A percentile compares a stretch with the other conserved stretches of the same genome.
Conservation (phyloP, 1,140 invertebrate genomes). For the Zaprionus tsacasi region DNA sequence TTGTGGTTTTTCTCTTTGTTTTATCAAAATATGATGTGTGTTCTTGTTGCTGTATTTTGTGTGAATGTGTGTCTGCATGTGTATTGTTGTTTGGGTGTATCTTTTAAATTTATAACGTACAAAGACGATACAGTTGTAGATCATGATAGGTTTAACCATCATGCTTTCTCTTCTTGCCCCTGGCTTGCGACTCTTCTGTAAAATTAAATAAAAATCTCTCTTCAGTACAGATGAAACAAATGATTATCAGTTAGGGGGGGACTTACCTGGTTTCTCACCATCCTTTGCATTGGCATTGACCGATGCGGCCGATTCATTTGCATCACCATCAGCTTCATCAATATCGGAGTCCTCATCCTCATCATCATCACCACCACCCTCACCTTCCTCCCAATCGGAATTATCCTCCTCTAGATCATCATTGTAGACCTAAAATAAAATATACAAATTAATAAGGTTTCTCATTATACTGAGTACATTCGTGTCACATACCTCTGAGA, state of each 20-base stretch:
- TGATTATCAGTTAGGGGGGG: background rate
- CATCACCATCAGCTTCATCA: constrained; percentile 84
- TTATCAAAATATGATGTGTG: constrained; percentile 82
- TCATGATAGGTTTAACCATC: constrained; percentile 83
- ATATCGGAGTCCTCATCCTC: constrained; percentile 85
- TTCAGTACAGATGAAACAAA: background rate
- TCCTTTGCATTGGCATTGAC: constrained; percentile 63
- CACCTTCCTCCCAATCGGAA: constrained; percentile 80
- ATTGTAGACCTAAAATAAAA: constrained; percentile 69
- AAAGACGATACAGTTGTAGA: constrained; percentile 68
- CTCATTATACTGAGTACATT: background rate
- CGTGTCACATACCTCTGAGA: constrained; percentile 85
- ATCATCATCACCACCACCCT: constrained; percentile 78
- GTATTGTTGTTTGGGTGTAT: constrained; percentile 55
- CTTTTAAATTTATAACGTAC: constrained; percentile 77
- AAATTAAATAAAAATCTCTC: background rate
- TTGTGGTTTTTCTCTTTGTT: constrained; percentile 43
- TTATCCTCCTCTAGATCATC: constrained; percentile 83
- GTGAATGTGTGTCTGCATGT: constrained; percentile 36
- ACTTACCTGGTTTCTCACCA: constrained; percentile 62
- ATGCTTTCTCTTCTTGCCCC: constrained; percentile 90
- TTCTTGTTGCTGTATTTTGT: constrained; percentile 48
- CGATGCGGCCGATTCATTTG: constrained; percentile 64
- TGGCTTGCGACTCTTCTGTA: constrained; percentile 85
- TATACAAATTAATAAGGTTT: constrained; percentile 85